Base-by-base conservation (phyloP, 2,888 invertebrate genomes). In the Dendrolimus pini region DNA sequence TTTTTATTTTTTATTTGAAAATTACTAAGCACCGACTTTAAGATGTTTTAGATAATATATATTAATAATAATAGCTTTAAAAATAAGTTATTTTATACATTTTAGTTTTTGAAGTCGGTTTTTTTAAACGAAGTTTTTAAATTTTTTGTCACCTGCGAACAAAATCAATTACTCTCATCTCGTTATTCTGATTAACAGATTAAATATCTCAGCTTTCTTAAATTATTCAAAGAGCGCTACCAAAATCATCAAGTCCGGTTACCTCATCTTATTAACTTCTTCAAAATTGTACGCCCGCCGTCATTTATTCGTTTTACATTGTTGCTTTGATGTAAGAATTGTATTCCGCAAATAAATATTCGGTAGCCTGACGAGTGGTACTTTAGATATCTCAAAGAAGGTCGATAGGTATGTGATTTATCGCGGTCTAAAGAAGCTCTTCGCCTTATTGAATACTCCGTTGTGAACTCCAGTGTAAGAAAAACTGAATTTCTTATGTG, bases 381-480 rank as follows among this genome's bases (percentile, higher is more conserved):
- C 71, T 74, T 69, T 47, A 30, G 68, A 70, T 75, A 77, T 76
- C 65, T 66, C 61, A 70, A 71, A 72, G 78, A 70, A 75, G 71
- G 69, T 61, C 61, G 66, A 60, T 69, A 71, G 67, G 72, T 67
- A 70, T 62, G 79, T 87, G 89, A 88, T 89, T 88, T 89, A 89
- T 81, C 67, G 77, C 72, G 71, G 75, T 68, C 75, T 68, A 70
- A 70, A 73, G 71, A 65, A 67, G 71, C 67, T 71, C 66, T 73
- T 71, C 71, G 75, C 79, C 77, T 85, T 88, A 88, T 88, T 86
- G 85, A 89, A 88, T 82, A 81, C 82, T 77, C 73, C 72, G 70
- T 78, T 30, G 30, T 30, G 30, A 30, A 30, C 30, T 30, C 79
- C 81, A 78, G 75, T 82, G 77, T 80, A 83, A 85, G 88, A 86